Conservation (phyloP, 2,888 invertebrate genomes). For the Sminthurides aquaticus region DNA sequence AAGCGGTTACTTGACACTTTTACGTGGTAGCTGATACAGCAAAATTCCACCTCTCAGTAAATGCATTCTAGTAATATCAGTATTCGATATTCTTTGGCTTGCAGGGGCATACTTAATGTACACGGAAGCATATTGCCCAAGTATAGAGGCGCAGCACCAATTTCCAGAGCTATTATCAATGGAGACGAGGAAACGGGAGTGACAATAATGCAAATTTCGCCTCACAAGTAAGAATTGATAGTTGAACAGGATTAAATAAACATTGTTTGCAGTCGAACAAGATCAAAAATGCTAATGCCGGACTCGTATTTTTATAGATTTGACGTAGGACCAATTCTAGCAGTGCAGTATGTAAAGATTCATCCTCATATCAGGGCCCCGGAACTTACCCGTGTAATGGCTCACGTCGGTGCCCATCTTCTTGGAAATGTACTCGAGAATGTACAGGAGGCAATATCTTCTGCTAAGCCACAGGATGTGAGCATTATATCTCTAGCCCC, state of each 20-base stretch:
- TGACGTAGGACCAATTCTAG: conserved; percentile 37
- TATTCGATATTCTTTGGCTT: too few relatives aligned
- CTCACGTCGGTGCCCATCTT: conserved; percentile 26
- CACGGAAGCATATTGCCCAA: conserved; percentile 85
- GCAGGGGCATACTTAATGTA: conserved; percentile 88
- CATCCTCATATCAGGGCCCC: conserved; percentile 34
- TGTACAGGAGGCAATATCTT: conserved; percentile 16
- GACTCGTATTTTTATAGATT: conserved; percentile 25
- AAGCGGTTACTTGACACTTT: too few relatives aligned
- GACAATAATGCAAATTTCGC: conserved; percentile 76
- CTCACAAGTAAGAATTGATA: conserved; percentile 54
- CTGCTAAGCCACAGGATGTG: conserved; percentile 28
- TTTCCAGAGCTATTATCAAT: conserved; percentile 73
- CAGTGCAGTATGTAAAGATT: conserved; percentile 23
- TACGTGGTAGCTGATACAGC: too few relatives aligned
- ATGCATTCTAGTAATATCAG: too few relatives aligned
- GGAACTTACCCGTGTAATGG: conserved; percentile 25
- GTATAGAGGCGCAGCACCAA: conserved; percentile 90
- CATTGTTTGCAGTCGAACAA: too few relatives aligned
- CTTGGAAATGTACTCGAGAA: conserved; percentile 27
- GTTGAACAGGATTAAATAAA: too few relatives aligned
- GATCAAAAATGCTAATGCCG: background rate
- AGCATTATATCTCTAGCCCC: conserved; percentile 55
- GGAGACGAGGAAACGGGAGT: conserved; percentile 76
- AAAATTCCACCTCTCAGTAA: too few relatives aligned